Evolutionary conservation across 2,113 vertebrate genomes (phyloP).

Genomic region (Paedocypris sp.): DNA sequence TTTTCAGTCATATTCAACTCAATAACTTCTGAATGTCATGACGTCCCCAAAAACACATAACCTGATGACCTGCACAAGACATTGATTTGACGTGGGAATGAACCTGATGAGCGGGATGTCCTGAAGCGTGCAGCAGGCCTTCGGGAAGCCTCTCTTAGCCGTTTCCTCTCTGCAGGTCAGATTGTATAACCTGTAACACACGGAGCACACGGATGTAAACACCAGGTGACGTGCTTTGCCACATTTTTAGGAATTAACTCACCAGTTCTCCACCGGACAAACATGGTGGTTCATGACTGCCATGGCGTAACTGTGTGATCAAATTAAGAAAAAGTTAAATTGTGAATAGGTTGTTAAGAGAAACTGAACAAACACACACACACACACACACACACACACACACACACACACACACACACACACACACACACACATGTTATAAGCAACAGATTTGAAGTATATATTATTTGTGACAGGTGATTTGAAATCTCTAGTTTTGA

Average conservation of each 20-base stretch:
- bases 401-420: no score
- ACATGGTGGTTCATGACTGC: slow-evolving; percentile 91
- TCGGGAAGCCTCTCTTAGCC: slow-evolving; percentile 72
- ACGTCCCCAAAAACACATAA: no score
- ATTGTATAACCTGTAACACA: slow-evolving; percentile 73
- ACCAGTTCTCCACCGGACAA: slow-evolving; percentile 92
- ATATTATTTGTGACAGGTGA: no score
- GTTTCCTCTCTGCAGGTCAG: slow-evolving; percentile 76
- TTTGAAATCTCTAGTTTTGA: no score
- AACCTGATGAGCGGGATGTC: slow-evolving; percentile 87
- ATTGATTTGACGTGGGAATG: no score
- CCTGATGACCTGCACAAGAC: no score
- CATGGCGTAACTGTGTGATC: slow-evolving; percentile 89
- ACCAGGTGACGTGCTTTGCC: background rate
- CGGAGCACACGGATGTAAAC: background rate
- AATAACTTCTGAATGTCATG: no score
- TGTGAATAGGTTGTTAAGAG: background rate
- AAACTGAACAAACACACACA: background rate
- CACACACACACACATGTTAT: no score
- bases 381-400: no score
- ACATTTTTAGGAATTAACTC: slow-evolving; percentile 28
- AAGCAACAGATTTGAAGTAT: no score
- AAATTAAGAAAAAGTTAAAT: background rate
- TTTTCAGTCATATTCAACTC: no score
- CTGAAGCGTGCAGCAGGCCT: slow-evolving; percentile 82